Conservation (phyloP, 2,888 invertebrate genomes). For the Lapara coniferarum region DNA sequence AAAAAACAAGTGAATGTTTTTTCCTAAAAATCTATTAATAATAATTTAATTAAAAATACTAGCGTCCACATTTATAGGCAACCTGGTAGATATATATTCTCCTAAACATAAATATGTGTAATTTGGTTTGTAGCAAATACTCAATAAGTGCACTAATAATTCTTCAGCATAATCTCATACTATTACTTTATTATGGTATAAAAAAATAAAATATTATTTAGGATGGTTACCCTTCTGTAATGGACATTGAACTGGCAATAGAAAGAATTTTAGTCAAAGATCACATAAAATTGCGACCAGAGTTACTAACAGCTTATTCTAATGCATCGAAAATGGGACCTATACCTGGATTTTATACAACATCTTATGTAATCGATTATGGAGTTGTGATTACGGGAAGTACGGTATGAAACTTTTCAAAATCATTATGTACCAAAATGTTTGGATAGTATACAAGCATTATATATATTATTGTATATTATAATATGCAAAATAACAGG, state of each 20-base stretch:
- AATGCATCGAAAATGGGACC: constrained; percentile 58
- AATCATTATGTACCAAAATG: not conserved
- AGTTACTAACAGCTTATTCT: constrained; percentile 59
- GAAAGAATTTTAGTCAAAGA: constrained; percentile 80
- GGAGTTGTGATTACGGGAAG: constrained; percentile 81
- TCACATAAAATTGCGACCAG: constrained; percentile 69
- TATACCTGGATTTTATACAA: constrained; percentile 77
- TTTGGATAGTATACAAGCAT: not conserved
- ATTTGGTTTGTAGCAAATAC: too few species aligned
- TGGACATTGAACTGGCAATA: constrained; percentile 85
- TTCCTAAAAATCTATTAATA: too few species aligned
- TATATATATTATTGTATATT: too few species aligned
- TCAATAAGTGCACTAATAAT: too few species aligned
- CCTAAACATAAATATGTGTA: too few species aligned
- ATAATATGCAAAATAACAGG: constrained; percentile 42
- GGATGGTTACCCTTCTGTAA: constrained; percentile 78
- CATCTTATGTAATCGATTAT: constrained; percentile 82
- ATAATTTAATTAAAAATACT: too few species aligned
- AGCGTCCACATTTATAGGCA: too few species aligned
- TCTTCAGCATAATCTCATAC: too few species aligned
- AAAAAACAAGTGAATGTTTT: too few species aligned
- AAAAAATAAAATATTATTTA: constrained; percentile 41
- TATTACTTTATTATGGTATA: too few species aligned
- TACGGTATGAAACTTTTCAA: constrained; percentile 52
- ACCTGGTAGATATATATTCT: too few species aligned